Conservation (phyloP, 53 echinoderm and acorn worm genomes). For the Astropecten irregularis region DNA sequence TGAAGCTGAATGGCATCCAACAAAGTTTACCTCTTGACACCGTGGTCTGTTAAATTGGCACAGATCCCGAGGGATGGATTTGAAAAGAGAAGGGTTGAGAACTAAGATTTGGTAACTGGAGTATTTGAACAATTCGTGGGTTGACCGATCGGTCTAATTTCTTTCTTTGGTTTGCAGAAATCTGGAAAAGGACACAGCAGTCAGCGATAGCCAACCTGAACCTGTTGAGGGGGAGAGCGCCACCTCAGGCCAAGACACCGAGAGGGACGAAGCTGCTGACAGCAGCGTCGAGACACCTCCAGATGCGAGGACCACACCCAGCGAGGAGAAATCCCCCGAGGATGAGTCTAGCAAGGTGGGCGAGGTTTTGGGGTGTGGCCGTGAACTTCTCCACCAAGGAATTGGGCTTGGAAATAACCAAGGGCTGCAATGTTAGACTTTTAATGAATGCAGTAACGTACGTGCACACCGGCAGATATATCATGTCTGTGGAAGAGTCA, state of each 20-base stretch:
- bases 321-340: constrained; percentile 19
- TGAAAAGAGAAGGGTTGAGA: too few relatives aligned
- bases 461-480: too few relatives aligned
- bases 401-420: too few relatives aligned
- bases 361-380: not conserved
- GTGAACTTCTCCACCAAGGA: too few relatives aligned
- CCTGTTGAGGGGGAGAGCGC: constrained; percentile 26
- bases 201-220: not conserved
- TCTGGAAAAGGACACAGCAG: constrained; percentile 18
- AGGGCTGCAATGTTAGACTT: too few relatives aligned
- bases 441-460: too few relatives aligned
- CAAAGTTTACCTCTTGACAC: not conserved
- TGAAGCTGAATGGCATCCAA: not conserved
- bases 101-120: too few relatives aligned
- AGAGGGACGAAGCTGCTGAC: constrained; percentile 41
- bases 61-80: not conserved
- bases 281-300: constrained; percentile 51
- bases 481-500: too few relatives aligned
- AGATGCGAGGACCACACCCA: not conserved
- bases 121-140: too few relatives aligned
- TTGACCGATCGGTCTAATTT: too few relatives aligned
- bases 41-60: not conserved
- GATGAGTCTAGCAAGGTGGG: constrained; percentile 40
- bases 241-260: constrained; percentile 47
- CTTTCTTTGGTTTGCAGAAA: not conserved